Base-by-base conservation (phyloP, 2,888 invertebrate species). In the Xestia c-nigrum region DNA sequence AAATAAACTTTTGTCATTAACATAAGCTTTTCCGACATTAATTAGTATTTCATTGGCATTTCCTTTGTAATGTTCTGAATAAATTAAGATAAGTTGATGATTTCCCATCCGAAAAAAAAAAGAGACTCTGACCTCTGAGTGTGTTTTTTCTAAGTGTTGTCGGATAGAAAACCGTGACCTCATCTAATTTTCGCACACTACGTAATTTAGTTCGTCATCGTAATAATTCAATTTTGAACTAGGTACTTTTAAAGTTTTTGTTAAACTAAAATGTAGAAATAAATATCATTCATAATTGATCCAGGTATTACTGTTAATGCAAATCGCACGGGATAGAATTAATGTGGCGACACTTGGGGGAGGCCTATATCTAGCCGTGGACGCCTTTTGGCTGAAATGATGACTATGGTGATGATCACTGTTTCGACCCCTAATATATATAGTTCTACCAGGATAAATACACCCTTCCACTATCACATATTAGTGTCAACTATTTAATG, bases 401-500 rank as follows among this genome's bases (percentile, higher is more conserved):
- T 31, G 31, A 31, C n/a, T n/a, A n/a, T 31, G 31, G 3, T 31
- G 31, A 31, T 31, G 31, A 31, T 31, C 24, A 24, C 24, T 57
- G 16, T 24, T 57, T 24, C 12, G 24, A 57, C 14, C 3, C 14
- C 5, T 24, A 57, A 57, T 14, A 24, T 57, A 57, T 16, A 24
- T 2, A 14, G 24, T 14, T 24, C 7, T 16, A 19, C 19, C 19
- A 59, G 31, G 4, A 59, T 9, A 59, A 31, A 31, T 3, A 59
- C 31, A 59, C 19, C 16, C 16, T 59, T 19, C 24, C 43, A 21
- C 1, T 47, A 47, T 31, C 31, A 59, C 52, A 43, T 24, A 73
- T 65, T 52, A 24, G 14, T 14, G 47, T 47, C 66, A 55, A 64
- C 47, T n/a, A 55, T 83, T 46, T 52, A 65, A 40, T 47, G 59